Conservation (phyloP, 2,888 invertebrate genomes). For the Nomada flava region DNA sequence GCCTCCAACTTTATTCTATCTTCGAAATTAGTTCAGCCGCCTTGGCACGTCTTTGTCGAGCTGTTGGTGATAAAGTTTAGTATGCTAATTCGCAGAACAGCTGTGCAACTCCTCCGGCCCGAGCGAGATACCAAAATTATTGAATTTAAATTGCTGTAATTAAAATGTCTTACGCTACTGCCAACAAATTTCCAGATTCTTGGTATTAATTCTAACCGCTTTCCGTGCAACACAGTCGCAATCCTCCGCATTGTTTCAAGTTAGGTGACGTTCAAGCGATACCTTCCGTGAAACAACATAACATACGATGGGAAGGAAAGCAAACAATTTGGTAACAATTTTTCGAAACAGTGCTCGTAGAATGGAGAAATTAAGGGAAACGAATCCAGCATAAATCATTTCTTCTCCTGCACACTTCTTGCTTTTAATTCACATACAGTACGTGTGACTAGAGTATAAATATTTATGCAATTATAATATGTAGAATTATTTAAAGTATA, state of each 20-base stretch:
- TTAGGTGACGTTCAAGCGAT: constrained; percentile 6
- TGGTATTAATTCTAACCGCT: constrained; percentile 66
- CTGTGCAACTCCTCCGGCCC: constrained; percentile 77
- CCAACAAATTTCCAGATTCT: constrained; percentile 74
- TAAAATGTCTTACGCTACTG: constrained; percentile 78
- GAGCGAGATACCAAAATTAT: constrained; percentile 83
- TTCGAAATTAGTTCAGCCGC: constrained; percentile 84
- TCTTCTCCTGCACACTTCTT: too few relatives aligned
- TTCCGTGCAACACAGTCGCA: constrained; percentile 22
- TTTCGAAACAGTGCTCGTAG: too few relatives aligned
- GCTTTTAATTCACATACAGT: too few relatives aligned
- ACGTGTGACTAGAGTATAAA: too few relatives aligned
- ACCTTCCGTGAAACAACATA: not conserved
- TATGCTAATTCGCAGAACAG: constrained; percentile 84
- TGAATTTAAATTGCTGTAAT: constrained; percentile 84
- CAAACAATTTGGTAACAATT: too few relatives aligned
- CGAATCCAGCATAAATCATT: too few relatives aligned
- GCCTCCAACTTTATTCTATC: constrained; percentile 83
- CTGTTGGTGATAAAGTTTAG: constrained; percentile 84
- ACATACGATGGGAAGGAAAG: too few relatives aligned
- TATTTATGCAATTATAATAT: too few relatives aligned
- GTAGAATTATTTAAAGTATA: too few relatives aligned
- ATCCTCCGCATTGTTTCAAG: constrained; percentile 14
- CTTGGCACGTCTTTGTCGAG: constrained; percentile 84
- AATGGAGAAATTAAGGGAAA: too few relatives aligned